phyloP scores from a whole-genome alignment of 2,888 invertebrate genomes.

The Agrotis ipsilon region DNA sequence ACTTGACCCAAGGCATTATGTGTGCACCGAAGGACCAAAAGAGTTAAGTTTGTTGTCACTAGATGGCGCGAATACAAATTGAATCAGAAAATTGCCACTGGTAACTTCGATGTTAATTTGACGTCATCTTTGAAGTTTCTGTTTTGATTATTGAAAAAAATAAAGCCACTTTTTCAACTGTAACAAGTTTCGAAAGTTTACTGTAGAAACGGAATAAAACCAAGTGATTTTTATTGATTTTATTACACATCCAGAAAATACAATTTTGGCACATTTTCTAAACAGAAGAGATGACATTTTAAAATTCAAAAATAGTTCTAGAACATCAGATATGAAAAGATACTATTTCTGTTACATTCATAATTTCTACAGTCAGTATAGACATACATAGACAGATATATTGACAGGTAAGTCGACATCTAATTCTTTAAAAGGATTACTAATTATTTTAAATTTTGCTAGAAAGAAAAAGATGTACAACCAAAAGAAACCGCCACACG shows the following conservation, averaged over 20 bases:
- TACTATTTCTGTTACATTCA: not conserved
- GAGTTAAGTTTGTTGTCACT: not conserved
- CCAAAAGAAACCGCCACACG: not conserved
- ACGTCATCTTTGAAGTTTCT: too few relatives aligned
- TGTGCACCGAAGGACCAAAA: not conserved
- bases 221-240: not conserved
- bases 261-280: slow-evolving; percentile 7
- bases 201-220: slow-evolving; percentile 12
- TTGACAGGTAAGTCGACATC: too few relatives aligned
- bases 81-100: too few relatives aligned
- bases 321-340: not conserved
- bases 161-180: too few relatives aligned
- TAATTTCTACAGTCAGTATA: not conserved
- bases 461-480: not conserved
- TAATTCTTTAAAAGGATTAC: too few relatives aligned
- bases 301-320: not conserved
- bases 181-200: too few relatives aligned
- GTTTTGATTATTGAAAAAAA: too few relatives aligned
- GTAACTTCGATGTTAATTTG: too few relatives aligned
- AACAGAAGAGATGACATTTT: slow-evolving; percentile 5
- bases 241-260: slow-evolving; percentile 3
- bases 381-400: not conserved
- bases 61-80: slow-evolving; percentile 8
- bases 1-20: too few relatives aligned
- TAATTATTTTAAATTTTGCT: not conserved